phyloP scores from a whole-genome alignment of 1,140 invertebrate genomes.

The Riptortus pedestris region DNA sequence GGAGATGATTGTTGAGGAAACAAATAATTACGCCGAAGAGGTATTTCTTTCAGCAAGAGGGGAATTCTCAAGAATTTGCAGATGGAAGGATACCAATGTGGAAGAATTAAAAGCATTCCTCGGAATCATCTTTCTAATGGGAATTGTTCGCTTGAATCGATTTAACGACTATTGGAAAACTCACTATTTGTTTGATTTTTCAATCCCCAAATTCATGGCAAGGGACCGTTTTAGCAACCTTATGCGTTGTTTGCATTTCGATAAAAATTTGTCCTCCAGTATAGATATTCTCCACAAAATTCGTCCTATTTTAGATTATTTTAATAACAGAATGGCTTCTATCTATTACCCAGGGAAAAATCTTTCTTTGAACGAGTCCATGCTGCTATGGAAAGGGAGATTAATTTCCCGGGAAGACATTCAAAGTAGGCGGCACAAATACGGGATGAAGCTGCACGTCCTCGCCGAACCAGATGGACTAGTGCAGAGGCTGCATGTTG shows the following conservation, averaged over 20 bases:
- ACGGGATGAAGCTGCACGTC: conserved; percentile 35
- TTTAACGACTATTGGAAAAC: not conserved
- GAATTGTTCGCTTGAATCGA: not conserved
- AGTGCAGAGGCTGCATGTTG: conserved; percentile 22
- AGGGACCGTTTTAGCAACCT: not conserved
- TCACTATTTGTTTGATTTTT: not conserved
- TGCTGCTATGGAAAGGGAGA: conserved; percentile 34
- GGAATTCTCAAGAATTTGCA: too few species aligned
- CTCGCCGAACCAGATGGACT: conserved; percentile 29
- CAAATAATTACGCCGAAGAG: too few species aligned
- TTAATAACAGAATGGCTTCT: not conserved
- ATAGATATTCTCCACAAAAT: not conserved
- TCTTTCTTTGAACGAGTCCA: conserved; percentile 30
- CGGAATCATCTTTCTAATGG: not conserved
- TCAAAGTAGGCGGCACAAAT: conserved; percentile 34
- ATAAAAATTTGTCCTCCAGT: not conserved
- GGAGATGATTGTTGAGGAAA: too few species aligned
- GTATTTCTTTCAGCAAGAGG: too few species aligned
- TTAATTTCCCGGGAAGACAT: conserved; percentile 35
- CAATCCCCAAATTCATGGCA: not conserved
- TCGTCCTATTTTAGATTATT: not conserved
- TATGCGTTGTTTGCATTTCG: not conserved
- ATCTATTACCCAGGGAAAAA: not conserved
- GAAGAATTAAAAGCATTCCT: not conserved
- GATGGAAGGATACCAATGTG: not conserved